These are phyloP conservation scores for Formica aserva DNA, from an alignment of 2,888 invertebrate genomes.

Conservation along the genomic window DNA sequence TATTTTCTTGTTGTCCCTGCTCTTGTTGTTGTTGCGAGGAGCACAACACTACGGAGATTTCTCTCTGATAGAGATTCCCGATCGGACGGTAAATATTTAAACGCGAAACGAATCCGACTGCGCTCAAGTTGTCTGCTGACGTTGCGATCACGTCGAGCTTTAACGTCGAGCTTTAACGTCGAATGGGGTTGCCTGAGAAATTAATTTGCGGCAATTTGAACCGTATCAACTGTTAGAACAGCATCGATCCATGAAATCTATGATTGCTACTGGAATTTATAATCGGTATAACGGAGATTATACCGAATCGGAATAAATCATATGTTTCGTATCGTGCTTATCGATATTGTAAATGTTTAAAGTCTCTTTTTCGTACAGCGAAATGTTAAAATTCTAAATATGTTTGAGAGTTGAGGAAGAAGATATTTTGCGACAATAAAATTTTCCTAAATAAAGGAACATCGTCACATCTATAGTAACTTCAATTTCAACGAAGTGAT, in stretches of 20 bases:
- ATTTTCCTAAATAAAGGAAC: not conserved
- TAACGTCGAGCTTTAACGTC: slow-evolving; percentile 2
- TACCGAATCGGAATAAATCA: not conserved
- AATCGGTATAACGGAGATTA: not conserved
- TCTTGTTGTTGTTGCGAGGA: slow-evolving; percentile 21
- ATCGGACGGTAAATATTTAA: slow-evolving; percentile 50
- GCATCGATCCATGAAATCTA: slow-evolving; percentile 5
- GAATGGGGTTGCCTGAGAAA: slow-evolving; percentile 14
- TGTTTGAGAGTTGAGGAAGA: not conserved
- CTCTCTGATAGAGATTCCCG: slow-evolving; percentile 19
- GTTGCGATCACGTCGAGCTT: slow-evolving; percentile 29
- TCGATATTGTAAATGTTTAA: not conserved
- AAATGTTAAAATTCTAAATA: not conserved
- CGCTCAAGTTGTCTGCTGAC: slow-evolving; percentile 24
- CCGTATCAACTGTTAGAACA: slow-evolving; percentile 1
- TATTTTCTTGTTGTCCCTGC: slow-evolving; percentile 37
- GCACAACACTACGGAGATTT: not conserved
- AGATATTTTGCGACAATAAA: not conserved
- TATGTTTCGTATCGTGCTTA: not conserved
- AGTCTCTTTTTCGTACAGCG: not conserved
- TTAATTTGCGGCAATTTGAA: slow-evolving; percentile 20
- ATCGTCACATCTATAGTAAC: not conserved
- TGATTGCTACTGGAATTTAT: not conserved
- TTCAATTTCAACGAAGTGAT: slow-evolving; percentile 18
- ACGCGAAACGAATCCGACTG: slow-evolving; percentile 48